Evolutionary conservation across 2,888 invertebrate species (phyloP).

Genomic region (Drosophila parthenogenetica): DNA sequence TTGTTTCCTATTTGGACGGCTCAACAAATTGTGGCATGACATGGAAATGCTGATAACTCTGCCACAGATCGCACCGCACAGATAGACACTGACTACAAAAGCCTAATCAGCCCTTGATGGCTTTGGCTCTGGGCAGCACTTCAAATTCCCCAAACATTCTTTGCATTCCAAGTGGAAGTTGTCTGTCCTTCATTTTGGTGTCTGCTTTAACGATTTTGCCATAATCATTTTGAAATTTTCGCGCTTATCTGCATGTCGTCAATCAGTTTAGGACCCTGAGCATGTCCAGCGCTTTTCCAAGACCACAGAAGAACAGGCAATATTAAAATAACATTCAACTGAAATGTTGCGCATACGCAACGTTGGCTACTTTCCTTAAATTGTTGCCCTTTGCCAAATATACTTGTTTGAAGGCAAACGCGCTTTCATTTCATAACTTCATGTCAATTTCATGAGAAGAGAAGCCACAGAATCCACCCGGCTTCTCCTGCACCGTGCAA

Average conservation of each 20-base stretch:
- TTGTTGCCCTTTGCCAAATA: conserved; percentile 20
- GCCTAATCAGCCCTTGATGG: conserved; percentile 24
- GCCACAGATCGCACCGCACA: conserved; percentile 50
- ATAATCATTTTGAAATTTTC: conserved; percentile 47
- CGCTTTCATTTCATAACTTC: conserved; percentile 55
- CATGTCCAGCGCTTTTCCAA: conserved; percentile 9
- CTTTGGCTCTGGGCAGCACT: conserved; percentile 24
- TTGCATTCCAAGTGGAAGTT: conserved; percentile 24
- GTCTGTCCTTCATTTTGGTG: conserved; percentile 15
- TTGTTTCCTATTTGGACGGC: conserved; percentile 50
- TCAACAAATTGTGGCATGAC: conserved; percentile 31
- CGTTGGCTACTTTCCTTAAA: conserved; percentile 22
- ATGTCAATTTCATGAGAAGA: conserved; percentile 44
- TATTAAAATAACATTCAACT: conserved; percentile 46
- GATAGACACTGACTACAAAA: conserved; percentile 28
- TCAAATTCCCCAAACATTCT: conserved; percentile 17
- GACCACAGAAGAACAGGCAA: conserved; percentile 10
- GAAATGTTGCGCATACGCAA: conserved; percentile 43
- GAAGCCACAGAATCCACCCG: conserved; percentile 1
- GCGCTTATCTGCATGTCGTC: conserved; percentile 47
- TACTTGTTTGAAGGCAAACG: background rate
- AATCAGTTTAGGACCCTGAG: conserved; percentile 32
- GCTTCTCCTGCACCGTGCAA: conserved; percentile 26
- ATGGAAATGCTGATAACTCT: conserved; percentile 29
- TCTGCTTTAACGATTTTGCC: conserved; percentile 50